phyloP scores from a whole-genome alignment of 35 echinoderm and acorn worm genomes.

The Hemicentrotus pulcherrimus region DNA sequence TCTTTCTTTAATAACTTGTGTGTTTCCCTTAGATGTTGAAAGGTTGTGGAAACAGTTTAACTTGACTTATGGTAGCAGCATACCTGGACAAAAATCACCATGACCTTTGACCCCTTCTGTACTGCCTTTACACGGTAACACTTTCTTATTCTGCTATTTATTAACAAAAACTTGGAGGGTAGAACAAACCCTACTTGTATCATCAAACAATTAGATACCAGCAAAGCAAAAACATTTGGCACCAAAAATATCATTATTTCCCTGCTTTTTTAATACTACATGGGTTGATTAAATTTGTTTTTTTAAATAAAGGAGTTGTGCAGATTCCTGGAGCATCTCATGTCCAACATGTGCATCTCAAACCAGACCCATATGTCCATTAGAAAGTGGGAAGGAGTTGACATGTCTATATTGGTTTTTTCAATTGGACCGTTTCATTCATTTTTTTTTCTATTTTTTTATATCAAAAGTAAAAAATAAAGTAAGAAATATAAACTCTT shows the following conservation, averaged over 20 bases:
- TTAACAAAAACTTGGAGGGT: background rate
- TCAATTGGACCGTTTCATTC: background rate
- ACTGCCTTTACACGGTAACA: background rate
- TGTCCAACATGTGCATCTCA: background rate
- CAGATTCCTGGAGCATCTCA: background rate
- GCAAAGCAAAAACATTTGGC: slow-evolving; percentile 49
- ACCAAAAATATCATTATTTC: slow-evolving; percentile 13
- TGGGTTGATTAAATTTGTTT: background rate
- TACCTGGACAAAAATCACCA: background rate
- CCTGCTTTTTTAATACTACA: background rate
- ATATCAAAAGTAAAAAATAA: slow-evolving; percentile 89
- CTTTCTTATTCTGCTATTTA: background rate
- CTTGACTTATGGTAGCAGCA: slow-evolving; percentile 38
- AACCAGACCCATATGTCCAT: background rate
- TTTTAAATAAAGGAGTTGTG: background rate
- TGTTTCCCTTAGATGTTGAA: slow-evolving; percentile 33
- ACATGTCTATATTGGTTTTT: background rate
- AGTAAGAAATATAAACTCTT: slow-evolving; percentile 79
- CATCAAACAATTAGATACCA: slow-evolving; percentile 24
- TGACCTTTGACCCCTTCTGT: background rate
- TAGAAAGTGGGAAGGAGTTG: background rate
- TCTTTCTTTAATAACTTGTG: background rate
- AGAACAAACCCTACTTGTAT: background rate
- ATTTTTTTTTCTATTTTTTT: slow-evolving; percentile 67
- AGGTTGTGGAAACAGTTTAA: slow-evolving; percentile 25